These are phyloP conservation scores for Axea sp. DNA, from an alignment of 2,888 invertebrate genomes.

Conservation along the genomic window DNA sequence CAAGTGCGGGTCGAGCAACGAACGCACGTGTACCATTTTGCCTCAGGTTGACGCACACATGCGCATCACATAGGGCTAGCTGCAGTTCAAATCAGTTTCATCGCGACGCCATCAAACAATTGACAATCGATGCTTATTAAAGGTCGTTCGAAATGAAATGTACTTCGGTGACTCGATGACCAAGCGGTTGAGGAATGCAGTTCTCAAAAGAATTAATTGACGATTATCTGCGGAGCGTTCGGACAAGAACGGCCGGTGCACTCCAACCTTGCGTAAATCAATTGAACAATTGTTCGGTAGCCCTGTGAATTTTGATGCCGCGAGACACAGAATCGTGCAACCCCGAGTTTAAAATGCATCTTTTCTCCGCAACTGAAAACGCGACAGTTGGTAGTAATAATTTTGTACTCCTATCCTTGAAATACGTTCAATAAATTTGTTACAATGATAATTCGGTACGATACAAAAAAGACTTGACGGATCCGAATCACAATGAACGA, in stretches of 20 bases:
- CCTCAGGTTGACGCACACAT: slow-evolving; percentile 39
- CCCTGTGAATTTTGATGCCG: no score
- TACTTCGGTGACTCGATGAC: no score
- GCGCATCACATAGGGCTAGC: slow-evolving; percentile 37
- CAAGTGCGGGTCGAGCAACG: slow-evolving; percentile 44
- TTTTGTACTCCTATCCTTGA: slow-evolving; percentile 40
- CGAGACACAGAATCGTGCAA: neutral
- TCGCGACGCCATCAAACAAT: slow-evolving; percentile 6
- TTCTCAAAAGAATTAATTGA: no score
- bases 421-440: slow-evolving; percentile 6
- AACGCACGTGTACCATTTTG: slow-evolving; percentile 45
- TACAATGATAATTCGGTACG: neutral
- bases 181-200: no score
- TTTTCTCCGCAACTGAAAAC: slow-evolving; percentile 18
- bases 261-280: no score
- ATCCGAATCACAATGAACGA: slow-evolving; percentile 12
- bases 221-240: slow-evolving; percentile 1
- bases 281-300: no score
- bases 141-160: no score
- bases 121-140: neutral
- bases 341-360: slow-evolving; percentile 7
- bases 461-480: slow-evolving; percentile 23
- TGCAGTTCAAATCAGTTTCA: slow-evolving; percentile 4
- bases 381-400: slow-evolving; percentile 35
- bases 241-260: no score